Evolutionary conservation across 1,140 invertebrate genomes (phyloP), one percentile per base, ranked within the genome.

Genomic region (Metopolophium dirhodum): DNA sequence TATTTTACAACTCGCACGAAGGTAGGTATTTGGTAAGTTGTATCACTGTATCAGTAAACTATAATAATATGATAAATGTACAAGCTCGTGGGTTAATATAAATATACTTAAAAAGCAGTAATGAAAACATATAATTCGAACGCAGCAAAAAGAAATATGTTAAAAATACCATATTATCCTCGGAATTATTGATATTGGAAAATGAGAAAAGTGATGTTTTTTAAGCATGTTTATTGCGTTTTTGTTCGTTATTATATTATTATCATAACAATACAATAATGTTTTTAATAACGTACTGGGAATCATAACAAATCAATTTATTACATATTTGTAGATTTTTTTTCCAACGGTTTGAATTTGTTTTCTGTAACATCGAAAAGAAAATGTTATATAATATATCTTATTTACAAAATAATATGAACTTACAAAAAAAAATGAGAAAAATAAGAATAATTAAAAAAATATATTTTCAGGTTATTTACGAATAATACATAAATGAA

Each of bases 271-370:
- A 41, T 77, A 77, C 30, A n/a, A 35, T 77, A n/a, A 18, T 77
- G 4, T 77, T 77, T 77, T 77, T 77, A 18, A 77, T 77, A 35
- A 77, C 30, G 4, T 30, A 14, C 61, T 6, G 30, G 30, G 61
- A 68, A 68, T 68, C 61, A 68, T 68, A n/a, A 77, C 61, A 77
- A n/a, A 18, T 68, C 18, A 18, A n/a, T 77, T n/a, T 77, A 77
- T 77, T n/a, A n/a, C 14, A 77, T n/a, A 77, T 77, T 77, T n/a
- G 61, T n/a, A 77, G 61, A n/a, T 77, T 77, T 68, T 68, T 77
- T n/a, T 68, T 68, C 26, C 7, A 30, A 68, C n/a, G 30, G 8
- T 30, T 77, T 77, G 14, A 77, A n/a, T 77, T 77, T n/a, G 22
- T 77, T 77, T 77, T 77, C 14, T 18, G 61, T 77, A n/a, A 9